Conservation (phyloP, 2,888 invertebrate genomes). For the Trachelus stipa region DNA sequence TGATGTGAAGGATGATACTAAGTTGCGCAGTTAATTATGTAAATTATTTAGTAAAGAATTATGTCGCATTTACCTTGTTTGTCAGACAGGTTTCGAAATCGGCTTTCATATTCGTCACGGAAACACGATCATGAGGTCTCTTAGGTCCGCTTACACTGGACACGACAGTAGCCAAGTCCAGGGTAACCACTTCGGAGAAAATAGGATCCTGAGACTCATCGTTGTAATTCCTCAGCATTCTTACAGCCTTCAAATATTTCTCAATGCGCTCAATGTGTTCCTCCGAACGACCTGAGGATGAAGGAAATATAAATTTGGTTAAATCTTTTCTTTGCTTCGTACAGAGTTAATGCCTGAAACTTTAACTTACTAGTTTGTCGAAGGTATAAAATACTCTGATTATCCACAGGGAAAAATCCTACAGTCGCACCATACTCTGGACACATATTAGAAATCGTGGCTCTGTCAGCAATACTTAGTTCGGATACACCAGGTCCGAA, state of each 20-base stretch:
- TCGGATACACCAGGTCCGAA: slow-evolving; percentile 93
- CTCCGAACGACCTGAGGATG: slow-evolving; percentile 78
- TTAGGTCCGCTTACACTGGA: slow-evolving; percentile 98
- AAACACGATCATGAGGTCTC: slow-evolving; percentile 94
- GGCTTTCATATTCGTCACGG: slow-evolving; percentile 88
- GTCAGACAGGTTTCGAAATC: slow-evolving; percentile 89
- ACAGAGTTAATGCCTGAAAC: background rate
- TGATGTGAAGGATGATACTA: background rate
- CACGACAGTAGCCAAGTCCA: slow-evolving; percentile 90
- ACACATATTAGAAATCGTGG: slow-evolving; percentile 99
- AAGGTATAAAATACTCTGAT: slow-evolving; percentile 83
- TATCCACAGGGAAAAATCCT: slow-evolving; percentile 94
- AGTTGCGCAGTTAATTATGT: background rate
- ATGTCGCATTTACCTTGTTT: slow-evolving; percentile 78
- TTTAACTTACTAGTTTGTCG: slow-evolving; percentile 79
- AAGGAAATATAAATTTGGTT: slow-evolving; percentile 18
- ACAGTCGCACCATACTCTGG: slow-evolving; percentile 98
- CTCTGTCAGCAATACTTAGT: slow-evolving; percentile 94
- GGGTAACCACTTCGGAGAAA: slow-evolving; percentile 85
- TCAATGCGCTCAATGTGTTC: slow-evolving; percentile 83
- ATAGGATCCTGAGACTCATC: slow-evolving; percentile 82
- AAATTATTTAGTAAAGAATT: background rate
- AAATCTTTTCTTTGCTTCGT: background rate
- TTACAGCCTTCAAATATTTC: slow-evolving; percentile 82
- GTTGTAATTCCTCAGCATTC: slow-evolving; percentile 86